Base-by-base conservation (phyloP, 2,113 vertebrate genomes). In the Phyllostomus discolor region DNA sequence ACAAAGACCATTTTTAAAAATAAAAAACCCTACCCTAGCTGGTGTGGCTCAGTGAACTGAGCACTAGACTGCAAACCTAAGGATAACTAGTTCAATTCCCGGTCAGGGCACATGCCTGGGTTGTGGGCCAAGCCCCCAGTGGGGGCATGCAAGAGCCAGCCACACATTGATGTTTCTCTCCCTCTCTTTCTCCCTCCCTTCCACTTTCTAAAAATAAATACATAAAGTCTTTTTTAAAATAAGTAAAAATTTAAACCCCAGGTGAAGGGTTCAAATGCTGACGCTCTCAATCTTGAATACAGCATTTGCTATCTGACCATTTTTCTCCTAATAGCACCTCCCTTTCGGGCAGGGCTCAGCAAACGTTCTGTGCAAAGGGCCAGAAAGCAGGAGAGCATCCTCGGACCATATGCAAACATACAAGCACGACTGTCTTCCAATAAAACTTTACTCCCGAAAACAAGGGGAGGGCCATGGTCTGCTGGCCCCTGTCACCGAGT, bases 371-470 rank as follows among this genome's bases (percentile, higher is more conserved):
- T 64, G 28, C 86, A 48, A 92, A 83, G 14, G 22, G 31, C 69
- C 31, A 85, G 28, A 35, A 20, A 46, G 33, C 62, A 17, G 16
- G 83, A 73, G 62, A 73, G 46, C 28, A 67, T 12, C 41, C 46
- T 2, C 4, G 33, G 88, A 41, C 3, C 6, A 10, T 11, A 31
- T 22, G 38, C 26, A 46, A 43, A 14, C 69, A 52, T 41, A 28
- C 6, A 33, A 67, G 24, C 24, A 16, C 0, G 4, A 11, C 46
- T 20, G 9, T 22, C 50, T 83, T 52, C 50, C 76, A 70, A 83
- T 73, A 92, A 95, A 95, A 78, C 67, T 95, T 92, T 59, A 52
- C 78, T 90, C 57, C 67, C 19, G 87, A 38, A 57, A 90, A 79
- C 31, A 66, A 84, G 57, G 6, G 1, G 20, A 2, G 43, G 67